A percentile compares a stretch with the other conserved stretches of the same genome.
Evolutionary conservation across 2,113 vertebrate genomes (phyloP).

Genomic region (Laterallus jamaicensis): DNA sequence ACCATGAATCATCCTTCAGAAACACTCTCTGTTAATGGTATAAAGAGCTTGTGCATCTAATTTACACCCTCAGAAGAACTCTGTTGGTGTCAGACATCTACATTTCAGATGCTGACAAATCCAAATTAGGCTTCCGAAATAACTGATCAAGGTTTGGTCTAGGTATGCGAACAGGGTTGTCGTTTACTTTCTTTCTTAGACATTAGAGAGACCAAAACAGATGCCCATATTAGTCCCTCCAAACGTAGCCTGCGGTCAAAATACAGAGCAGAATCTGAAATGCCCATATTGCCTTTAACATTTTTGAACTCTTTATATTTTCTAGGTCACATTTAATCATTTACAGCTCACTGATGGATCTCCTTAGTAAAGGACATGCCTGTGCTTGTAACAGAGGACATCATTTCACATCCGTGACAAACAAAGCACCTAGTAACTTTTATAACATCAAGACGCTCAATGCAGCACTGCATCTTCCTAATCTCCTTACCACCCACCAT

Average conservation of each 20-base stretch:
- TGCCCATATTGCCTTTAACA: not conserved
- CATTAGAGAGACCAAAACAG: not conserved
- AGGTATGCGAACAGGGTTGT: not conserved
- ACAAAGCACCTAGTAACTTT: not conserved
- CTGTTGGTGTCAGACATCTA: not conserved
- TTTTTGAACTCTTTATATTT: not conserved
- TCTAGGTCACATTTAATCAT: not conserved
- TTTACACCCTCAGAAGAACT: not conserved
- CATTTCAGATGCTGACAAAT: not conserved
- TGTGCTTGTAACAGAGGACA: not conserved
- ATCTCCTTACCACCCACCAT: not conserved
- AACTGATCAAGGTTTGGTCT: not conserved
- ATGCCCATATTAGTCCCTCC: accelerated
- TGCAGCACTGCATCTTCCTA: not conserved
- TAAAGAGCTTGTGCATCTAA: not conserved
- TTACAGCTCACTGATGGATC: not conserved
- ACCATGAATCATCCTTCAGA: not conserved
- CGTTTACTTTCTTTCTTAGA: not conserved
- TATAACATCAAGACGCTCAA: not conserved
- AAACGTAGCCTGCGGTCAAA: not conserved
- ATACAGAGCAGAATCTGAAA: not conserved
- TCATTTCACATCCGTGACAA: slow-evolving; percentile 18
- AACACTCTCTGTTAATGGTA: accelerated
- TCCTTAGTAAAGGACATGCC: not conserved
- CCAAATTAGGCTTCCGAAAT: not conserved